phyloP scores from a whole-genome alignment of 2,113 vertebrate genomes.

The Myrmecobius fasciatus region DNA sequence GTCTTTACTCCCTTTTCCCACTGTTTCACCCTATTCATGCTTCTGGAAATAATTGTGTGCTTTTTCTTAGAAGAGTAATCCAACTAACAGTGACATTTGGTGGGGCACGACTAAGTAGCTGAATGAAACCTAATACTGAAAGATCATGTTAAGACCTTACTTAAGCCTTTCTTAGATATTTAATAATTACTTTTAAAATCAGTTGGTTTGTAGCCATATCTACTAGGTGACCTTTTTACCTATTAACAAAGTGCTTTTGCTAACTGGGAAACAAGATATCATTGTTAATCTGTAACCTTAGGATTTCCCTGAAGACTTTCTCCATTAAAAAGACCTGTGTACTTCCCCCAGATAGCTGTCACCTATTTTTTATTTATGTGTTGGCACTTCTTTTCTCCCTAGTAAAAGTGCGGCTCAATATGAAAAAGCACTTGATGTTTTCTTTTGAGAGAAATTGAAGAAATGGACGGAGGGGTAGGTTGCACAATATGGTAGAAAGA shows the following conservation, averaged over 20 bases:
- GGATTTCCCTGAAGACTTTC: not conserved
- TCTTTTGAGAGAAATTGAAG: not conserved
- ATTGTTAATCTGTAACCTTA: not conserved
- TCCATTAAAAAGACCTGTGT: not conserved
- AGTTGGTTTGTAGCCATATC: not conserved
- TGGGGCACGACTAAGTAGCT: not conserved
- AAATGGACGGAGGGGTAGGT: not conserved
- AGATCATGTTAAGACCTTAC: not conserved
- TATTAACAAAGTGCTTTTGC: slow-evolving; percentile 23
- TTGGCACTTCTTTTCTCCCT: not conserved
- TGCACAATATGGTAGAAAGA: not conserved
- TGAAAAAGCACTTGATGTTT: not conserved
- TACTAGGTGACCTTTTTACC: slow-evolving; percentile 2
- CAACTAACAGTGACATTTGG: not conserved
- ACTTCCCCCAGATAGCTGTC: not conserved
- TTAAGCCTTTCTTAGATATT: not conserved
- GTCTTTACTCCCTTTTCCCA: not conserved
- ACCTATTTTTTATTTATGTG: not conserved
- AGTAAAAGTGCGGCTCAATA: not conserved
- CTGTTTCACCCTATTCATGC: not conserved
- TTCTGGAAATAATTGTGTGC: not conserved
- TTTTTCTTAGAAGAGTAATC: not conserved
- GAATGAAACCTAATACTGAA: not conserved
- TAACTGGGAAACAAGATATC: not conserved
- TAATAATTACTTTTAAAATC: not conserved